Percentiles rank a stretch among this genome's conserved stretches.
These are phyloP conservation scores for Odocoileus hemionus DNA, from an alignment of 2,113 vertebrate species.

Conservation along the genomic window DNA sequence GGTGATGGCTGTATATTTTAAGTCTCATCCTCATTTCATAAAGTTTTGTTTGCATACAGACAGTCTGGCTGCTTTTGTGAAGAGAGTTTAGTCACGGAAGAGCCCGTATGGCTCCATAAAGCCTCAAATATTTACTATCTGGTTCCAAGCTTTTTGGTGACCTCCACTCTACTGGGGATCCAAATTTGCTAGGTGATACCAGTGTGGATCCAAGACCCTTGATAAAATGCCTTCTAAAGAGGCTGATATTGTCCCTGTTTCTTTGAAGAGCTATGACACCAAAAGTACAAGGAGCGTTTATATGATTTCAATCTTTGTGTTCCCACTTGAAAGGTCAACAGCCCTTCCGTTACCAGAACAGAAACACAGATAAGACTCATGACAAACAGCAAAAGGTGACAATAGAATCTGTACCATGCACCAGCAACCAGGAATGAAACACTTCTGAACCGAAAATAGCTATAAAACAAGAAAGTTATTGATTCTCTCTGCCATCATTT, in stretches of 20 bases:
- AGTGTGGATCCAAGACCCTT: not conserved
- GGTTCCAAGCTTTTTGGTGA: too few species aligned
- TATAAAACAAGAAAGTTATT: not conserved
- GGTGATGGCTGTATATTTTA: rapidly evolving
- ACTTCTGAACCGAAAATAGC: not conserved
- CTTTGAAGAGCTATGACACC: not conserved
- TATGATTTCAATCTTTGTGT: not conserved
- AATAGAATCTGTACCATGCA: rapidly evolving
- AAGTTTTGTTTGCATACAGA: not conserved
- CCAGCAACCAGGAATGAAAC: rapidly evolving
- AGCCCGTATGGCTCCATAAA: not conserved
- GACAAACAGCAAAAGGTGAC: not conserved
- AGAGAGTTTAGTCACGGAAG: not conserved
- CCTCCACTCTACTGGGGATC: not conserved
- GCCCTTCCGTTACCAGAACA: not conserved
- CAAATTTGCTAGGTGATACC: not conserved
- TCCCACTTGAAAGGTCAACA: conserved; percentile 10
- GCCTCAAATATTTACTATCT: not conserved
- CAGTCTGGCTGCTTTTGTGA: not conserved
- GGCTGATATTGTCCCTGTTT: not conserved
- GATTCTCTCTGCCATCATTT: not conserved
- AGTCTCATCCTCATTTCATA: not conserved
- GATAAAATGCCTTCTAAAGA: not conserved
- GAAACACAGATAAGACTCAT: not conserved
- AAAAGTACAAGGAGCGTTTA: not conserved